Evolutionary conservation across 2,113 vertebrate genomes (phyloP), one percentile per base, ranked within the genome.

Genomic region (Machaerirhynchus nigripectus): DNA sequence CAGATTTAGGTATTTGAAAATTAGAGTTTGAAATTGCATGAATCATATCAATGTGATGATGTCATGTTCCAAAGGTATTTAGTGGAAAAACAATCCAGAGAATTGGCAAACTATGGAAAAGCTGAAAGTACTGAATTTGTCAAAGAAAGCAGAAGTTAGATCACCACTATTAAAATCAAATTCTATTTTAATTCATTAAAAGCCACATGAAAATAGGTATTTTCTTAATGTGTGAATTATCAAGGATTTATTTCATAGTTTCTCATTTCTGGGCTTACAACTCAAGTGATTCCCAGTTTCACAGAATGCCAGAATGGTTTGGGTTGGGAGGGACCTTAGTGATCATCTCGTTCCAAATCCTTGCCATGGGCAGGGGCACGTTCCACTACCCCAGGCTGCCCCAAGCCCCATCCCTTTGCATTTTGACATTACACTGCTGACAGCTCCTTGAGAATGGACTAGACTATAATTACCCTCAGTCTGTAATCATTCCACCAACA

Each of bases 331-430:
- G 31, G 2, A 44, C 9, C 3, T 53, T 73, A 49, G 69, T 15
- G 31, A 50, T 21, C 10, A 33, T 1, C 19, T 4, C 6, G 2
- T 50, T 60, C 27, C 22, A 64, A 53, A 16, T 3, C 4, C 9
- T 13, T 19, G 7, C 18, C 4, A 0, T 6, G 21, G 20, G 2
- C 52, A 53, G 13, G 31, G 11, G 2, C 22, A 50, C 4, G 16
- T 87, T 18, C 64, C 9, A 5, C 35, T 15, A 27, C 6, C 10
- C 2, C 3, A 89, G 44, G 9, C 1, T 59, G 24, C 22, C 37
- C 50, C 49, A 60, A 70, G 19, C 22, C 14, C 2, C 4, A 1
- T 9, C 12, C 19, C 11, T 44, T 57, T 65, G 59, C 8, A 22
- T 65, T 92, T 71, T 79, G 30, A 33, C 11, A 10, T 22, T 6